Percentiles rank a stretch among this genome's conserved stretches.
phyloP scores from a whole-genome alignment of 2,888 invertebrate species.

The Bimastos eiseni region DNA sequence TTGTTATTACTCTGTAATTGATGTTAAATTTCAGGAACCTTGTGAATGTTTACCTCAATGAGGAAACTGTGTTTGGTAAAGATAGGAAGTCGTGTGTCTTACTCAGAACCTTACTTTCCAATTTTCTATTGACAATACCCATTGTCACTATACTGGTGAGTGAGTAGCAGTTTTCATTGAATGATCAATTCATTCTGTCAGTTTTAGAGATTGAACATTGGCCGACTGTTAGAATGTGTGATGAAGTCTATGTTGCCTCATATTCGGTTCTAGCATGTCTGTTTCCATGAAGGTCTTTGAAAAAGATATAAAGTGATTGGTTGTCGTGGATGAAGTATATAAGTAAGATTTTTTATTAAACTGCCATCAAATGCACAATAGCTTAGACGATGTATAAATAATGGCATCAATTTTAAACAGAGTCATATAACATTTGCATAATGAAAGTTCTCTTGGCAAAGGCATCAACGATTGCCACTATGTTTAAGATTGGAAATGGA shows the following conservation, averaged over 20 bases:
- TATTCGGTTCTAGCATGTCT: background rate
- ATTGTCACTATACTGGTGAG: slow-evolving; percentile 13
- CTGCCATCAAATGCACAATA: background rate
- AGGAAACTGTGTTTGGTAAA: background rate
- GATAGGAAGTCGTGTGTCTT: background rate
- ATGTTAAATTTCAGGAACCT: background rate
- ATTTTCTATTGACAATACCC: background rate
- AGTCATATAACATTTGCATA: too few relatives aligned
- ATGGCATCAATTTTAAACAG: too few relatives aligned
- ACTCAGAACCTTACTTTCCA: background rate
- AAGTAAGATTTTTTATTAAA: too few relatives aligned
- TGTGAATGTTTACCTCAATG: slow-evolving; percentile 1
- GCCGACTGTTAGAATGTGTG: background rate
- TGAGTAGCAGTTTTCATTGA: background rate
- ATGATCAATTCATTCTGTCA: background rate
- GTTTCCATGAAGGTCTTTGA: background rate
- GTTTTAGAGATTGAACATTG: background rate
- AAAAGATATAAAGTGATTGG: background rate
- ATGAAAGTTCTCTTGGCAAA: too few relatives aligned
- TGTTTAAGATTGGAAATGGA: too few relatives aligned
- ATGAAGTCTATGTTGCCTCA: background rate
- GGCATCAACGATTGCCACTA: too few relatives aligned
- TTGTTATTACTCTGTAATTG: background rate
- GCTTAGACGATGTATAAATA: background rate
- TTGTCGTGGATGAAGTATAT: too few relatives aligned